These are phyloP conservation scores for Melinaea menophilus DNA, from an alignment of 2,888 invertebrate genomes.

Conservation along the genomic window DNA sequence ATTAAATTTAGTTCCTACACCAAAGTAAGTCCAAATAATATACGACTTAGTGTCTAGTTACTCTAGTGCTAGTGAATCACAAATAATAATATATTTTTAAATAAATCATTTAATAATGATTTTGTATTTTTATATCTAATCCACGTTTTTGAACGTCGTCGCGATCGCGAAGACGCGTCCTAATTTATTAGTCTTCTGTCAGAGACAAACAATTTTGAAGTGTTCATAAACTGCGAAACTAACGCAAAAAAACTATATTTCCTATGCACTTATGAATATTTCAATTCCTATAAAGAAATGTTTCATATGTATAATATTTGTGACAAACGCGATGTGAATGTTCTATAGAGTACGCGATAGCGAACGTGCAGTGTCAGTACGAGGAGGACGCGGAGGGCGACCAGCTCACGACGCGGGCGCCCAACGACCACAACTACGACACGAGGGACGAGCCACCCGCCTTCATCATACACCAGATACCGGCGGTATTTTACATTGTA, in stretches of 20 bases:
- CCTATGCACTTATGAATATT: too few relatives aligned
- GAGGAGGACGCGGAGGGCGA: conserved; percentile 60
- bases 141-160: too few relatives aligned
- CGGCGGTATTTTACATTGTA: conserved; percentile 34
- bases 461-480: conserved; percentile 65
- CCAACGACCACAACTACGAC: conserved; percentile 67
- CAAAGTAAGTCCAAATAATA: conserved; percentile 41
- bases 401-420: conserved; percentile 38
- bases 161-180: too few relatives aligned
- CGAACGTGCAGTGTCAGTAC: conserved; percentile 82
- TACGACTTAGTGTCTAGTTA: not conserved
- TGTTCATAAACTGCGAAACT: too few relatives aligned
- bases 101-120: conserved; percentile 19
- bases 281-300: too few relatives aligned
- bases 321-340: not conserved
- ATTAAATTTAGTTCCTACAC: conserved; percentile 45
- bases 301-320: too few relatives aligned
- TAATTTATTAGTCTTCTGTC: too few relatives aligned
- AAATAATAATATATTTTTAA: conserved; percentile 20
- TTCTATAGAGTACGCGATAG: conserved; percentile 73
- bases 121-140: conserved; percentile 13
- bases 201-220: too few relatives aligned
- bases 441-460: conserved; percentile 69
- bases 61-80: conserved; percentile 6
- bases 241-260: too few relatives aligned